Conservation (phyloP, 2,113 vertebrate species). For the Vombatus ursinus region DNA sequence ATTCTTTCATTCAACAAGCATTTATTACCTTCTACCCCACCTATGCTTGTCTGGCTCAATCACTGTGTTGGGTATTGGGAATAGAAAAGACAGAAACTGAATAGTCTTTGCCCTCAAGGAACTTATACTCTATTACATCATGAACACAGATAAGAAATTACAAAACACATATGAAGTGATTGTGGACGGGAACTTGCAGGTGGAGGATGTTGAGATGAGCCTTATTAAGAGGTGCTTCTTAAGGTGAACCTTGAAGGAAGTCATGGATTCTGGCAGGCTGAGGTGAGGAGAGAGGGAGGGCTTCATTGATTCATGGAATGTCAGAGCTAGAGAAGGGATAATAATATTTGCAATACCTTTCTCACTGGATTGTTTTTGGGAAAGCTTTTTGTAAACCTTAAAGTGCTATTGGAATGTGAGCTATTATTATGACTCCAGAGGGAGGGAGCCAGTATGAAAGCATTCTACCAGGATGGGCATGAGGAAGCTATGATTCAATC, state of each 20-base stretch:
- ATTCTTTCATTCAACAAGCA: background rate
- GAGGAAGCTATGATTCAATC: slow-evolving; percentile 5
- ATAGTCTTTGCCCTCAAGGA: background rate
- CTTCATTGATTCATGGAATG: background rate
- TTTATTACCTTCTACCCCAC: no score
- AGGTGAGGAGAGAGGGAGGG: background rate
- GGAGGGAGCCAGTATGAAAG: background rate
- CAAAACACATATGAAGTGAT: background rate
- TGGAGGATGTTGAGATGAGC: background rate
- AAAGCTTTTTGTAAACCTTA: background rate
- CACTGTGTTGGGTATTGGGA: background rate
- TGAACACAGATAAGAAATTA: background rate
- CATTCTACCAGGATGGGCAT: background rate
- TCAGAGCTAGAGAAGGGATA: background rate
- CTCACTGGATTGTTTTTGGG: background rate
- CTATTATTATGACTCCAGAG: background rate
- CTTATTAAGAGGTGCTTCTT: background rate
- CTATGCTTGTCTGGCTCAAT: background rate
- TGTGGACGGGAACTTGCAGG: background rate
- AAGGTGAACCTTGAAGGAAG: background rate
- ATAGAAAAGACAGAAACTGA: background rate
- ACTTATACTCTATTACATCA: background rate
- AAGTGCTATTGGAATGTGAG: background rate
- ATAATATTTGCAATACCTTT: background rate
- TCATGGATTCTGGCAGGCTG: background rate